These are phyloP conservation scores for Reticulitermes speratus DNA, from an alignment of 1,140 invertebrate species.

Conservation along the genomic window DNA sequence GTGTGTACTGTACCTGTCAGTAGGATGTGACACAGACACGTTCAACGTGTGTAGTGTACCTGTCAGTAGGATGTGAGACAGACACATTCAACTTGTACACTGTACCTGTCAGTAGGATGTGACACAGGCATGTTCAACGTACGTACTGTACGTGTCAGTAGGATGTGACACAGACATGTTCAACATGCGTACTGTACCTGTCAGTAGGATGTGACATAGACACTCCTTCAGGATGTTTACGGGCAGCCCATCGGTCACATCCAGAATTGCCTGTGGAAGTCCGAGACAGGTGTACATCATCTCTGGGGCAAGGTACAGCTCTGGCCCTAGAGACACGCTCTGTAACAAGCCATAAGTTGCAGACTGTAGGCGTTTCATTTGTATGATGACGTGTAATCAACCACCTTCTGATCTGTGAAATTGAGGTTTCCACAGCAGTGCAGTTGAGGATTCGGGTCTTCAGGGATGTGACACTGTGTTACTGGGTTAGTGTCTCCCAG, in stretches of 20 bases:
- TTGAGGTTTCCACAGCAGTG: too few species aligned
- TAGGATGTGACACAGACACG: conserved; percentile 51
- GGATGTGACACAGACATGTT: conserved; percentile 49
- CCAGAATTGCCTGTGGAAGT: conserved; percentile 51
- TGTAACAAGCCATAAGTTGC: conserved; percentile 37
- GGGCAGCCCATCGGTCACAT: conserved; percentile 48
- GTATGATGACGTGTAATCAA: too few species aligned
- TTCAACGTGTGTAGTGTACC: conserved; percentile 38
- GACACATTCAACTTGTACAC: conserved; percentile 38
- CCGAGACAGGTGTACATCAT: conserved; percentile 53
- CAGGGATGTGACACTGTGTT: too few species aligned
- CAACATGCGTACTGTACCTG: conserved; percentile 40
- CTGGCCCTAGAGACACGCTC: conserved; percentile 51
- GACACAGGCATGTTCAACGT: conserved; percentile 45
- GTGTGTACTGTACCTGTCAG: conserved; percentile 45
- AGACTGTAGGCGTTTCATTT: neutral
- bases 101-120: conserved; percentile 52
- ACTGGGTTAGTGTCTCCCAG: too few species aligned
- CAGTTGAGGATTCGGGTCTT: too few species aligned
- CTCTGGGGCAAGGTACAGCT: conserved; percentile 53
- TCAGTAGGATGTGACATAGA: conserved; percentile 52
- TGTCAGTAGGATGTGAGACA: conserved; percentile 53
- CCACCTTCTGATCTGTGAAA: too few species aligned
- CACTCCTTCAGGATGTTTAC: conserved; percentile 49
- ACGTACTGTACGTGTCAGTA: conserved; percentile 47